phyloP scores from a whole-genome alignment of 1,140 invertebrate genomes.

The Bombus soroeensis region DNA sequence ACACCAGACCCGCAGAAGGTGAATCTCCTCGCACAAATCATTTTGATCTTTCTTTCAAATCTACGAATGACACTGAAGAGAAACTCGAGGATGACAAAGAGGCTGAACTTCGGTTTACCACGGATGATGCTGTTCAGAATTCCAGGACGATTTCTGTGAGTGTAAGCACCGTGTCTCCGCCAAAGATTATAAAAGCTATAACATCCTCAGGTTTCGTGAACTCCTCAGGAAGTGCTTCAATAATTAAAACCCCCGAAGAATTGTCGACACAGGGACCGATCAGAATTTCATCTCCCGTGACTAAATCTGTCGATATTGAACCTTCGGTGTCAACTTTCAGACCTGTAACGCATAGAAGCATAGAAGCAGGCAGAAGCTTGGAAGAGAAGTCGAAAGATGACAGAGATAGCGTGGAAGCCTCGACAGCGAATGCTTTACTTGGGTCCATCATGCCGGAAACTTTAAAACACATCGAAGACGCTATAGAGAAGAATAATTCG shows the following conservation, averaged over 20 bases:
- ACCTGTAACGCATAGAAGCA: not conserved
- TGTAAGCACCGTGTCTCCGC: no score
- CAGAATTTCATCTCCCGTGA: no score
- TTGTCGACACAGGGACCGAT: not conserved
- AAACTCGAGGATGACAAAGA: no score
- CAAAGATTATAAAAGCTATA: no score
- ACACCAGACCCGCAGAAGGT: no score
- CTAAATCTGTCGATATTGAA: not conserved
- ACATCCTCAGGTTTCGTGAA: not conserved
- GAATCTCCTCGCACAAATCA: no score
- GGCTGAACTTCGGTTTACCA: not conserved
- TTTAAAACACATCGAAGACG: slow-evolving; percentile 59
- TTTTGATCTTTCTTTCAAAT: no score
- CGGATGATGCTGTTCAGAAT: not conserved
- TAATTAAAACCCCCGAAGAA: not conserved
- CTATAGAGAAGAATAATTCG: slow-evolving; percentile 60
- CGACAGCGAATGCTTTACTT: not conserved
- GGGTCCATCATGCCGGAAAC: slow-evolving; percentile 12
- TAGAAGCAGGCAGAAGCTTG: not conserved
- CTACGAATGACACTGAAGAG: not conserved
- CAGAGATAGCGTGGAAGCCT: not conserved
- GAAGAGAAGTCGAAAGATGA: not conserved
- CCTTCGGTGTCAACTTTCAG: not conserved
- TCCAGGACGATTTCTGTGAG: not conserved
- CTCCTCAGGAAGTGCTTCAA: no score